phyloP scores from a whole-genome alignment of 2,888 invertebrate species.

The Cylloceria caligata region DNA sequence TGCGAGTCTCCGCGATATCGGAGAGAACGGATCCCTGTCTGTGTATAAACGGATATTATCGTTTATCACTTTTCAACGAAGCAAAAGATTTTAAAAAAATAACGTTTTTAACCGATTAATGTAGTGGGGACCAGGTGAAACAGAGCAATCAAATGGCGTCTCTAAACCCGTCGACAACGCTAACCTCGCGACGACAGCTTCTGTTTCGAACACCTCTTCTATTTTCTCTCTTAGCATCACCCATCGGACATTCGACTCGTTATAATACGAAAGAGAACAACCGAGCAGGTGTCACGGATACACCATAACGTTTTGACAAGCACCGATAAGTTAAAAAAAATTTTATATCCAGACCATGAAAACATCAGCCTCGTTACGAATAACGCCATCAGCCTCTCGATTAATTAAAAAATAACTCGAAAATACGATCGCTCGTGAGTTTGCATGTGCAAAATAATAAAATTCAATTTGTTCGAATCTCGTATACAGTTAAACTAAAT shows the following conservation, averaged over 20 bases:
- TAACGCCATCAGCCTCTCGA: conserved; percentile 48
- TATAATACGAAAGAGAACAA: conserved; percentile 13
- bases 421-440: conserved; percentile 47
- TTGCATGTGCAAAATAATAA: conserved; percentile 63
- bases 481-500: conserved; percentile 44
- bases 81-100: too few relatives aligned
- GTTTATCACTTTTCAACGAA: not conserved
- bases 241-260: conserved; percentile 24
- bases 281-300: conserved; percentile 62
- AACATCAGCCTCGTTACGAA: conserved; percentile 44
- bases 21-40: not conserved
- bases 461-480: conserved; percentile 57
- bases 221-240: conserved; percentile 23
- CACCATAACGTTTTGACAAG: conserved; percentile 60
- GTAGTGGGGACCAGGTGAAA: too few relatives aligned
- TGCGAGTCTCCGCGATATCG: not conserved
- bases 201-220: conserved; percentile 1
- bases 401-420: conserved; percentile 50
- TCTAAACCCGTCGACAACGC: conserved; percentile 2
- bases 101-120: too few relatives aligned
- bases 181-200: not conserved
- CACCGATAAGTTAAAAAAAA: conserved; percentile 42
- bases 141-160: too few relatives aligned
- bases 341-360: conserved; percentile 30
- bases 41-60: not conserved